phyloP scores from a whole-genome alignment of 2,797 vertebrate species.

The Anguilla anguilla region DNA sequence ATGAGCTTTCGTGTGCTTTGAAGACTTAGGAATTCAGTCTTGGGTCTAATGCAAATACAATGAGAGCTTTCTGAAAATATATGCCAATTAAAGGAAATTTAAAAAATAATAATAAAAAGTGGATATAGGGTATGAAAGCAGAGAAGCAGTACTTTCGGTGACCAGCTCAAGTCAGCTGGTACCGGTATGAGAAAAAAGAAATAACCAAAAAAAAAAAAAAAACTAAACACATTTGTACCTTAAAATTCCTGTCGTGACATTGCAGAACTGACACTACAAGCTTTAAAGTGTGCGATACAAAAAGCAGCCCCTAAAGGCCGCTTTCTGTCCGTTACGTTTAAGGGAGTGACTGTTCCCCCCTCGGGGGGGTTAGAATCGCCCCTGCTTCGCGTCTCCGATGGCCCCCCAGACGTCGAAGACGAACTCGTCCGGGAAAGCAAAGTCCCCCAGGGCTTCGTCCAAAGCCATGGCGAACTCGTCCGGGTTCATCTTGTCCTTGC shows the following conservation, averaged over 20 bases:
- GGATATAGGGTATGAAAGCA: neutral
- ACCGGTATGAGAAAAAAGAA: neutral
- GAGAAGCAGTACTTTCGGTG: neutral
- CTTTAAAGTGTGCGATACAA: neutral
- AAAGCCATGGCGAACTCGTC: slow-evolving; percentile 92
- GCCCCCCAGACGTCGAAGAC: slow-evolving; percentile 97
- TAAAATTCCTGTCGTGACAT: slow-evolving; percentile 31
- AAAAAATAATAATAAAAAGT: neutral
- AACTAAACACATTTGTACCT: slow-evolving; percentile 35
- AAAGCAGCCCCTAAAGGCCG: slow-evolving; percentile 17
- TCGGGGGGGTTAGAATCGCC: slow-evolving; percentile 66
- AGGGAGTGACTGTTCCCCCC: neutral
- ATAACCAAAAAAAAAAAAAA: slow-evolving; percentile 24
- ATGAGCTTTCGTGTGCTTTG: neutral
- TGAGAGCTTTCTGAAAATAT: slow-evolving; percentile 6
- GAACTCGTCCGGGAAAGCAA: slow-evolving; percentile 96
- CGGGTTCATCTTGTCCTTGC: slow-evolving; percentile 90
- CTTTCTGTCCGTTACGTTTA: neutral
- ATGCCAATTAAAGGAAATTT: neutral
- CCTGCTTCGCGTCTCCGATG: slow-evolving; percentile 88
- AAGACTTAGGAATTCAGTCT: neutral
- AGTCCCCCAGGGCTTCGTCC: slow-evolving; percentile 91
- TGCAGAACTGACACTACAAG: slow-evolving; percentile 30
- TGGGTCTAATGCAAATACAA: neutral
- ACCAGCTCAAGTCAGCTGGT: neutral